Base-by-base conservation (phyloP, 2,888 invertebrate species). In the Tupiocoris notatus region DNA sequence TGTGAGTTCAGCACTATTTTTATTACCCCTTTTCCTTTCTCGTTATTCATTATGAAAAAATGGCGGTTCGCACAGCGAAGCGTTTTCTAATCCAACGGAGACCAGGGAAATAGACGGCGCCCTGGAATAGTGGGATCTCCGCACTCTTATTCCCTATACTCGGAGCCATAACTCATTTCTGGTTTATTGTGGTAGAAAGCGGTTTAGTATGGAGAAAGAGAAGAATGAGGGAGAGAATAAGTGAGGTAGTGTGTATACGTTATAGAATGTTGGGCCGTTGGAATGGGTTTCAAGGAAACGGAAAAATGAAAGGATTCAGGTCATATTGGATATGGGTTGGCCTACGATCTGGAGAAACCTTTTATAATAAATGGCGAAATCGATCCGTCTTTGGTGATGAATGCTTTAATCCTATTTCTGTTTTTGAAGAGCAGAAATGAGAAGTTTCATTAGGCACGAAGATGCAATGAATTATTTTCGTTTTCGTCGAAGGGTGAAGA, bases 121-220 rank as follows among this genome's bases (percentile, higher is more conserved):
- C 64, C 22, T 12, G 17, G 21, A 64, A 23, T 23, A 23, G 64
- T 22, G 24, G 23, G 23, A 23, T 20, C n/a, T 64, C 23, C 23
- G 23, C 23, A 20, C 64, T 23, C n/a, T 24, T 24, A 22, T 64
- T 64, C 17, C 24, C 24, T 22, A 20, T 24, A 9, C 22, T 20
- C n/a, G 17, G 23, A 22, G 23, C 23, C 22, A 23, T 64, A 64
- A 64, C 64, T 64, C 64, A 64, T 64, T 64, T 64, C 64, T 22
- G 23, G 22, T 64, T 64, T 64, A 64, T 64, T 64, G 64, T 64
- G 23, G 64, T 22, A 23, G 64, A n/a, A 22, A 22, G 24, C 64
- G 3, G 17, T 64, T 22, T 64, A 64, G 22, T 22, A 3, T 9
- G 23, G 17, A 22, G n/a, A 23, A 24, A 24, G 23, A 2, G 64